These are phyloP conservation scores for Muscina levida DNA, from an alignment of 2,888 invertebrate genomes.

Conservation along the genomic window DNA sequence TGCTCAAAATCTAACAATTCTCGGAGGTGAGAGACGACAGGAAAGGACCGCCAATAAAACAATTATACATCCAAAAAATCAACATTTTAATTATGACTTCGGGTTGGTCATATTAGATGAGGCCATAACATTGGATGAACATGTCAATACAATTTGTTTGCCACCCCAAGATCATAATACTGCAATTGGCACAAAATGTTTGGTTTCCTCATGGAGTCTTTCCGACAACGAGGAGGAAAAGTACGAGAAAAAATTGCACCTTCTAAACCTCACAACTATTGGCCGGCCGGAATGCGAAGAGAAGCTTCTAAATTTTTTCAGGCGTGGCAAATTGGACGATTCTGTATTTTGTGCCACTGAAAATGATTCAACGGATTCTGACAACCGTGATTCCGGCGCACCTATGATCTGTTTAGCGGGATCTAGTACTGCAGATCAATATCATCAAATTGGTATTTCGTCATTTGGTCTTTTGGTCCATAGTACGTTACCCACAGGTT, in stretches of 20 bases:
- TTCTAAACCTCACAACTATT: neutral
- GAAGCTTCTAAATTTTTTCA: too few relatives aligned
- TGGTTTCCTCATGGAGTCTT: neutral
- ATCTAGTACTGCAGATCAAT: neutral
- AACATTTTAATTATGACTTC: neutral
- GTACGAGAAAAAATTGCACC: neutral
- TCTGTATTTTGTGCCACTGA: neutral
- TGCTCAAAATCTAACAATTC: neutral
- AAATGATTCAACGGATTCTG: neutral
- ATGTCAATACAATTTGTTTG: neutral
- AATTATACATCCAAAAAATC: neutral
- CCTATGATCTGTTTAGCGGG: neutral
- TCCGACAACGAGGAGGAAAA: neutral
- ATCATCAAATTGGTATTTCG: slow-evolving; percentile 19
- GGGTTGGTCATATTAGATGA: neutral
- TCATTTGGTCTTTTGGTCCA: neutral
- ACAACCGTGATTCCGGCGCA: neutral
- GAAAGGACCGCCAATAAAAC: neutral
- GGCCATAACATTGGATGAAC: neutral
- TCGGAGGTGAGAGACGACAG: neutral
- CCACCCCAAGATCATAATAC: neutral
- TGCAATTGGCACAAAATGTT: neutral
- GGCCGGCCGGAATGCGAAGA: neutral
- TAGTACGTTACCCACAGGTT: neutral
- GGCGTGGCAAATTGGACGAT: too few relatives aligned